These are phyloP conservation scores for Oligia fasciuncula DNA, from an alignment of 2,888 invertebrate genomes.

Conservation along the genomic window DNA sequence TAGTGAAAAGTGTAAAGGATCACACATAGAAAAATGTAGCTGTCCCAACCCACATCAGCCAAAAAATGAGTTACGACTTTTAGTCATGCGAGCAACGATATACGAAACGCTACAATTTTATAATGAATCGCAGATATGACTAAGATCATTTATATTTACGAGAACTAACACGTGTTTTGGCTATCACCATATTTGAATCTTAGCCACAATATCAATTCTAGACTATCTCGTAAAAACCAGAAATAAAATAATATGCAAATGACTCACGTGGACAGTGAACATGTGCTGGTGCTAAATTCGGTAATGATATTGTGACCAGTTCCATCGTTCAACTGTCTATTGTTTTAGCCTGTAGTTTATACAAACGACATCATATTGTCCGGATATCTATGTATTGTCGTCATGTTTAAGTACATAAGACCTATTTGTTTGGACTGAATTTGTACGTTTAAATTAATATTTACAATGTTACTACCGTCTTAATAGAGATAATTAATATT, in stretches of 20 bases:
- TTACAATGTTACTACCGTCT: slow-evolving; percentile 5
- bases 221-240: slow-evolving; percentile 27
- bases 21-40: no score
- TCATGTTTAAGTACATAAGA: slow-evolving; percentile 34
- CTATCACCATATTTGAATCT: neutral
- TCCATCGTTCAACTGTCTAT: slow-evolving; percentile 41
- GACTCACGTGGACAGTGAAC: slow-evolving; percentile 7
- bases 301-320: slow-evolving; percentile 39
- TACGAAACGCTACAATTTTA: slow-evolving; percentile 4
- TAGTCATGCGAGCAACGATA: neutral
- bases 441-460: slow-evolving; percentile 46
- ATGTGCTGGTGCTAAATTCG: slow-evolving; percentile 19
- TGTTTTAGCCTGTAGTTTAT: slow-evolving; percentile 33
- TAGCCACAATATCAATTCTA: slow-evolving; percentile 12
- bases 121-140: slow-evolving; percentile 14
- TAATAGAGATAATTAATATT: slow-evolving; percentile 26
- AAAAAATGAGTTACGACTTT: no score
- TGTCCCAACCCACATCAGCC: no score
- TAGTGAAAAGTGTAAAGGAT: no score
- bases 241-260: slow-evolving; percentile 24
- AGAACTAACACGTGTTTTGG: slow-evolving; percentile 15
- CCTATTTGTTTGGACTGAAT: slow-evolving; percentile 40
- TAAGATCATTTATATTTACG: slow-evolving; percentile 14
- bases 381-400: slow-evolving; percentile 2
- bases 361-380: slow-evolving; percentile 21